Evolutionary conservation across 2,113 vertebrate species (phyloP), one percentile per base, ranked within the genome.

Genomic region (human): DNA sequence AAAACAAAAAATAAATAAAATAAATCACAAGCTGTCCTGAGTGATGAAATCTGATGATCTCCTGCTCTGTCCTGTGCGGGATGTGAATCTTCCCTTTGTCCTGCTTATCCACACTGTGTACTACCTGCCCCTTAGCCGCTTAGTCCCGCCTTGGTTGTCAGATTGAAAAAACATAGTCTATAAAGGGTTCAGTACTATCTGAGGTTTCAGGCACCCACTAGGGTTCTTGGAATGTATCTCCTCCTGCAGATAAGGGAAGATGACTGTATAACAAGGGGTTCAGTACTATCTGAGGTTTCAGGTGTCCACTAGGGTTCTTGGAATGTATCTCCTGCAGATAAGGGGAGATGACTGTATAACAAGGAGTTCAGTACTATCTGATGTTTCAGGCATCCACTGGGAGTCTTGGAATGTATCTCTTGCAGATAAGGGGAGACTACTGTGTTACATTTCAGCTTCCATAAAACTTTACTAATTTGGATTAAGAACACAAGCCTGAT

Each of bases 401-500:
- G 45, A 45, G 45, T 45, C 45, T 45, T 45, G 45, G 45, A 45
- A 45, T 45, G 45, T 45, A 45, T 2, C 45, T 55, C 23, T 12
- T 23, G 8, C 23, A 27, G 72, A 43, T 75, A 75, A 68, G 27
- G 27, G 43, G 43, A 16, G 43, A 78, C 8, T 48, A 78, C 43
- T 10, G 75, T 48, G 48, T 48, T 48, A 86, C 23, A 90, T 78
- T 84, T 93, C 59, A 66, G 64, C 32, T 83, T 38, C 90, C 30
- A 89, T 52, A 94, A 89, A 89, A 76, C 38, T 22, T 75, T 45
- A 92, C 88, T 80, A n/a, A 82, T 93, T 91, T 66, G 43, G 35
- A 78, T 4, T 86, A n/a, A 73, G 5, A 79, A 86, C 68, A 82
- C 3, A 93, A 66, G 55, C 89, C 20, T 91, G 55, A 94, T 90